Evolutionary conservation across 1,140 invertebrate species (phyloP).

Genomic region (Neuroterus valhalla): DNA sequence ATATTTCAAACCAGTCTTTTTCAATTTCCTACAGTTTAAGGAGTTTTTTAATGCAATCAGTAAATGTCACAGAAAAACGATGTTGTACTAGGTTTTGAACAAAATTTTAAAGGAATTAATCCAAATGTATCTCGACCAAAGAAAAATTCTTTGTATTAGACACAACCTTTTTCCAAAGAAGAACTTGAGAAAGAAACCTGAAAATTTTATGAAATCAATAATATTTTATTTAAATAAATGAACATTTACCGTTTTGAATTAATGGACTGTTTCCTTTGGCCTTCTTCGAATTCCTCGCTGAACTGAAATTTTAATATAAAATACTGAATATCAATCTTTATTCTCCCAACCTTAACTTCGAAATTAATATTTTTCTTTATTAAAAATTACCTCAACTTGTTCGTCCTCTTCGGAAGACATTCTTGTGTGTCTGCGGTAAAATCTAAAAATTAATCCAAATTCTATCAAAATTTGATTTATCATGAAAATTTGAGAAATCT

Average conservation of each 20-base stretch:
- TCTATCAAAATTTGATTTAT: too few species aligned
- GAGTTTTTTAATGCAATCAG: not conserved
- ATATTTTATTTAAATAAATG: slow-evolving; percentile 1
- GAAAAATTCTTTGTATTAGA: too few species aligned
- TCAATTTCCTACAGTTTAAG: slow-evolving; percentile 51
- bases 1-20: slow-evolving; percentile 55
- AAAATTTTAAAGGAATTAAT: too few species aligned
- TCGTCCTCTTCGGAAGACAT: slow-evolving; percentile 64
- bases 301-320: slow-evolving; percentile 19
- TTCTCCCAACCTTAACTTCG: not conserved
- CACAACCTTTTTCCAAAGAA: too few species aligned
- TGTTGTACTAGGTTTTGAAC: too few species aligned
- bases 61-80: too few species aligned
- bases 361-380: not conserved
- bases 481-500: too few species aligned
- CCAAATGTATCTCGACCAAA: too few species aligned
- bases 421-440: slow-evolving; percentile 62
- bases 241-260: slow-evolving; percentile 30
- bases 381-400: slow-evolving; percentile 62
- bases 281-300: not conserved
- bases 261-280: not conserved
- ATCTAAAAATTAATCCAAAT: slow-evolving; percentile 48
- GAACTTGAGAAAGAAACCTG: too few species aligned
- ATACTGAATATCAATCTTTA: slow-evolving; percentile 20
- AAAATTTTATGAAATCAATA: not conserved